A percentile compares a stretch with the other conserved stretches of the same genome.
phyloP scores from a whole-genome alignment of 2,797 vertebrate species.

The Pterois miles region DNA sequence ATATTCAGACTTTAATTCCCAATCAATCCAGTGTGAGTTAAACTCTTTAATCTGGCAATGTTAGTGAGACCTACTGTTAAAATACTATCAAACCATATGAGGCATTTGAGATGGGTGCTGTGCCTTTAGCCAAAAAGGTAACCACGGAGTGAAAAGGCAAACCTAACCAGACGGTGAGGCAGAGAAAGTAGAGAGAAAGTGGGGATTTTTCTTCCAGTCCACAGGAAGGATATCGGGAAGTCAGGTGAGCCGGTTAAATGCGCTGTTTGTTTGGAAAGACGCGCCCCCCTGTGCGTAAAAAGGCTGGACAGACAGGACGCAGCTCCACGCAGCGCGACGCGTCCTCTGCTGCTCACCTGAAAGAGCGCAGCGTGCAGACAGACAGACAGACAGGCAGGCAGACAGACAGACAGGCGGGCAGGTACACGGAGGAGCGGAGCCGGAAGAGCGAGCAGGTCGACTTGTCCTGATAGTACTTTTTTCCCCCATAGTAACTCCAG shows the following conservation, averaged over 20 bases:
- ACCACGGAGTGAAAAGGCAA: too few species aligned
- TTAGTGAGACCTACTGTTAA: neutral
- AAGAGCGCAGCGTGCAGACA: neutral
- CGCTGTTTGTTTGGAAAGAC: neutral
- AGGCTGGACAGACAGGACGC: neutral
- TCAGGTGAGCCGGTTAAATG: neutral
- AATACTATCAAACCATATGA: neutral
- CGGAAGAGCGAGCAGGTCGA: conserved; percentile 79
- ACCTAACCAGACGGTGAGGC: neutral
- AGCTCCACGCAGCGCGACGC: neutral
- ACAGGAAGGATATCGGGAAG: conserved; percentile 7
- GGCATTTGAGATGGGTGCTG: neutral
- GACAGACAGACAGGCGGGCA: conserved; percentile 25
- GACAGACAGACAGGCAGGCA: neutral
- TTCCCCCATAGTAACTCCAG: neutral
- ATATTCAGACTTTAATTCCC: neutral
- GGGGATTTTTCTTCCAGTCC: neutral
- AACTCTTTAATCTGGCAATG: neutral
- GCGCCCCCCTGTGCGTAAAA: conserved; percentile 33
- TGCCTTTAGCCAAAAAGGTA: neutral
- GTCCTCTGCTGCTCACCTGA: conserved; percentile 64
- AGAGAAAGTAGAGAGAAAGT: neutral
- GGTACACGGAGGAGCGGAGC: conserved; percentile 67
- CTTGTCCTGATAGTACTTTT: conserved; percentile 8
- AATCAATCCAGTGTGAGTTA: neutral